Evolutionary conservation across 2,113 vertebrate species (phyloP).

Genomic region (Bubalus kerabau): DNA sequence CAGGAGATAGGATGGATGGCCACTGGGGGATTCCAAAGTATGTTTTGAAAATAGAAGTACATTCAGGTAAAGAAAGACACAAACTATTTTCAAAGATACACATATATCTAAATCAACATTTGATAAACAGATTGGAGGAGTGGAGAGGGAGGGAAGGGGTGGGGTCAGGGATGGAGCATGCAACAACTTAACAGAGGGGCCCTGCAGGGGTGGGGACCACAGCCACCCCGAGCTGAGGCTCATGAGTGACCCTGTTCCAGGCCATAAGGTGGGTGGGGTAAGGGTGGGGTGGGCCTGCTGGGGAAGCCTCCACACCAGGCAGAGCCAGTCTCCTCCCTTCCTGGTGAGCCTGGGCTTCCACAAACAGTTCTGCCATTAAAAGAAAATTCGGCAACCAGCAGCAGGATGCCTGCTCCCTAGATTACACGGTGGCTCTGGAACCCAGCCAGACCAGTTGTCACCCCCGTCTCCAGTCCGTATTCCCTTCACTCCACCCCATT

Average conservation of each 20-base stretch:
- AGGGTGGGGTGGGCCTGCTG: rapidly evolving
- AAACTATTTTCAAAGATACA: not conserved
- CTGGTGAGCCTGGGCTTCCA: not conserved
- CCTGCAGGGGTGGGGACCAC: not conserved
- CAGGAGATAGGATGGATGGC: not conserved
- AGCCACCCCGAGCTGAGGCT: not conserved
- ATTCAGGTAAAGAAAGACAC: not conserved
- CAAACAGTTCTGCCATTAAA: not conserved
- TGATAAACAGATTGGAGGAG: not conserved
- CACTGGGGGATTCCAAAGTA: not conserved
- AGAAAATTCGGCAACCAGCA: not conserved
- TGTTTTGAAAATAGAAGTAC: constrained; percentile 12
- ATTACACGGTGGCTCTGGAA: not conserved
- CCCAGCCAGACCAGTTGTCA: not conserved
- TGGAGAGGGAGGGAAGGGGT: not conserved
- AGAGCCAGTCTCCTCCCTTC: not conserved
- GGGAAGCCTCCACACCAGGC: not conserved
- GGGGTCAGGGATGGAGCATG: not conserved
- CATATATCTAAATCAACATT: not conserved
- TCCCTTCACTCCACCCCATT: not conserved
- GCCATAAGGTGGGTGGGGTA: rapidly evolving
- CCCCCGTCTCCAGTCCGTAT: not conserved
- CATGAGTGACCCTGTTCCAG: not conserved
- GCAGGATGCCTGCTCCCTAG: not conserved
- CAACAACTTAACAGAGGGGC: not conserved